phyloP scores from a whole-genome alignment of 1,140 invertebrate species.

The Frieseomelitta varia region DNA sequence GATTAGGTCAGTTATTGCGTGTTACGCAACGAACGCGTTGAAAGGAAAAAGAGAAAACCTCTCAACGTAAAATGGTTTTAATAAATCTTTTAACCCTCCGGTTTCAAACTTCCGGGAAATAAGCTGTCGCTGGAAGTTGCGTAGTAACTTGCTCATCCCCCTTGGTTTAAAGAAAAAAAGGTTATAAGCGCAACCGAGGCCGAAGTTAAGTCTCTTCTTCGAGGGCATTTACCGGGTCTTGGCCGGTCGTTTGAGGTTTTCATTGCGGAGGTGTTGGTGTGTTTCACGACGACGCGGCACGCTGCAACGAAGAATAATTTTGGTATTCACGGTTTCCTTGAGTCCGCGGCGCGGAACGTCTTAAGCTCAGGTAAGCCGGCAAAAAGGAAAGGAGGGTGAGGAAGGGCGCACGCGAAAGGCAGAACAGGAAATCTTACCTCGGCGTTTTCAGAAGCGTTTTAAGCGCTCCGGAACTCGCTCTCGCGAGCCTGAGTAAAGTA shows the following conservation, averaged over 20 bases:
- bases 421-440: slow-evolving; percentile 9
- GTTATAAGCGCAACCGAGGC: background rate
- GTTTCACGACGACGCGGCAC: background rate
- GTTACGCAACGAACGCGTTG: too few relatives aligned
- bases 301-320: slow-evolving; percentile 26
- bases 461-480: slow-evolving; percentile 16
- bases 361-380: slow-evolving; percentile 43
- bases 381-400: slow-evolving; percentile 17
- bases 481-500: slow-evolving; percentile 35
- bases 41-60: background rate
- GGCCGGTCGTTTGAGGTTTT: background rate
- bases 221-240: background rate
- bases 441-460: slow-evolving; percentile 37
- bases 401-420: background rate
- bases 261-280: background rate
- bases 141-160: background rate
- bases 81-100: background rate
- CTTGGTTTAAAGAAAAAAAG: background rate
- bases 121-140: background rate
- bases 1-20: too few relatives aligned
- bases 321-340: slow-evolving; percentile 11
- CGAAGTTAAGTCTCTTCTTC: background rate
- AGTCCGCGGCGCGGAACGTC: slow-evolving; percentile 6
- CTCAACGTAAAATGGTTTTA: background rate
- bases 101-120: background rate